Conservation (phyloP, 2,888 invertebrate species). For the Chaetoderma sp. region DNA sequence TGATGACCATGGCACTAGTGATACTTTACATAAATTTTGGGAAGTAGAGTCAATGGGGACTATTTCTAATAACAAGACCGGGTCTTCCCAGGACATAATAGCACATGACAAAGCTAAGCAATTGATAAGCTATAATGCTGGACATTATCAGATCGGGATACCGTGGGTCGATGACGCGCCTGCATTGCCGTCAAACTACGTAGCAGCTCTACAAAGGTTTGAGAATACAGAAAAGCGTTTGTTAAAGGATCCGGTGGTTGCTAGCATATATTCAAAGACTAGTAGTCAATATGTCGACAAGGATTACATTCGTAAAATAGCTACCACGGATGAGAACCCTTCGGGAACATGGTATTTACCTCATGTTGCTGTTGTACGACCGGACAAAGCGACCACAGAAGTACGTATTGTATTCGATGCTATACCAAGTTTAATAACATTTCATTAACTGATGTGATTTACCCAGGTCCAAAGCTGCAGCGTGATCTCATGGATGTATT, state of each 20-base stretch:
- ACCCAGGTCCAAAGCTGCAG: constrained; percentile 40
- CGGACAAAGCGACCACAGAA: constrained; percentile 30
- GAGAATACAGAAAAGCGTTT: constrained; percentile 28
- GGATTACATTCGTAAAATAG: constrained; percentile 26
- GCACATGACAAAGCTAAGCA: constrained; percentile 8
- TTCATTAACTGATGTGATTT: constrained; percentile 30
- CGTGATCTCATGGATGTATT: constrained; percentile 34
- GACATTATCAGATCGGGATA: constrained; percentile 17
- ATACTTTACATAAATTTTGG: constrained; percentile 74
- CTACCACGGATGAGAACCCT: not conserved
- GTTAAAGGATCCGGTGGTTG: constrained; percentile 13
- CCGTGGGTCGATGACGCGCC: constrained; percentile 21
- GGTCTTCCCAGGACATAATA: constrained; percentile 78
- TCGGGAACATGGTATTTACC: constrained; percentile 33
- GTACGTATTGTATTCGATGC: constrained; percentile 40
- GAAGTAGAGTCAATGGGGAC: constrained; percentile 12
- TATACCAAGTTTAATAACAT: constrained; percentile 20
- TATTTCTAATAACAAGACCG: constrained; percentile 81
- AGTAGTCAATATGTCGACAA: constrained; percentile 29
- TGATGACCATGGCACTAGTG: too few relatives aligned
- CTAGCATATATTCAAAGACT: constrained; percentile 15
- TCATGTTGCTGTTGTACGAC: constrained; percentile 32
- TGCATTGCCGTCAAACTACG: constrained; percentile 17
- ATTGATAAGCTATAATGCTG: not conserved
- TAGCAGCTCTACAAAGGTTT: constrained; percentile 21